Evolutionary conservation across 2,888 invertebrate genomes (phyloP).

Genomic region (Cheilosia variabilis): DNA sequence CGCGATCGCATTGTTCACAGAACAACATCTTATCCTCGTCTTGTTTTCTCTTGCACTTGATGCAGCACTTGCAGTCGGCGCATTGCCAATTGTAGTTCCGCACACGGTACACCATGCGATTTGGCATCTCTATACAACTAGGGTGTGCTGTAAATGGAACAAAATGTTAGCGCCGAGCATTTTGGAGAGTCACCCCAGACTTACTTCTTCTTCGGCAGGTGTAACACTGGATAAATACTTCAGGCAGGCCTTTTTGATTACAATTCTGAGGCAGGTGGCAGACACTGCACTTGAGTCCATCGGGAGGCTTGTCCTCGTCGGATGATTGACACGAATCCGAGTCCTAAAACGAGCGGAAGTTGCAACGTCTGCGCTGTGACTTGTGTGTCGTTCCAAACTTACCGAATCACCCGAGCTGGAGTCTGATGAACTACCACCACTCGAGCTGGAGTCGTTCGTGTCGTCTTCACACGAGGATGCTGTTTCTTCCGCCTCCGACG

Average conservation of each 20-base stretch:
- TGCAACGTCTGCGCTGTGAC: background rate
- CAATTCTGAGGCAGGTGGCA: slow-evolving; percentile 86
- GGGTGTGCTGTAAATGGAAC: slow-evolving; percentile 88
- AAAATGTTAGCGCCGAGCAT: background rate
- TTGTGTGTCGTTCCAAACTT: slow-evolving; percentile 19
- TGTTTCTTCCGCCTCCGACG: slow-evolving; percentile 80
- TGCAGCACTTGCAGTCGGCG: slow-evolving; percentile 96
- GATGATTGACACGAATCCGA: slow-evolving; percentile 76
- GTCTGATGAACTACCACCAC: slow-evolving; percentile 67
- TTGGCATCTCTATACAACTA: slow-evolving; percentile 92
- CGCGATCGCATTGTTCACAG: slow-evolving; percentile 97
- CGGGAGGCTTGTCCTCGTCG: slow-evolving; percentile 79
- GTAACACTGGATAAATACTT: slow-evolving; percentile 86
- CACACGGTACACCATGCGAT: slow-evolving; percentile 92
- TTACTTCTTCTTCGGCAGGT: slow-evolving; percentile 86
- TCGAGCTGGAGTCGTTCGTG: slow-evolving; percentile 67
- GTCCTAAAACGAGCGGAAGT: slow-evolving; percentile 36
- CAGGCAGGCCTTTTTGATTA: slow-evolving; percentile 86
- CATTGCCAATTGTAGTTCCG: slow-evolving; percentile 96
- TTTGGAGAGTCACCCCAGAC: slow-evolving; percentile 46
- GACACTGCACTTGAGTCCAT: slow-evolving; percentile 85
- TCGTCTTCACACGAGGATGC: slow-evolving; percentile 81
- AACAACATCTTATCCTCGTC: slow-evolving; percentile 96
- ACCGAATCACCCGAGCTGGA: slow-evolving; percentile 75
- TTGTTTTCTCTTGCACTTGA: slow-evolving; percentile 91